Evolutionary conservation across 2,888 invertebrate genomes (phyloP).

Genomic region (Lepidochrysops patricia): DNA sequence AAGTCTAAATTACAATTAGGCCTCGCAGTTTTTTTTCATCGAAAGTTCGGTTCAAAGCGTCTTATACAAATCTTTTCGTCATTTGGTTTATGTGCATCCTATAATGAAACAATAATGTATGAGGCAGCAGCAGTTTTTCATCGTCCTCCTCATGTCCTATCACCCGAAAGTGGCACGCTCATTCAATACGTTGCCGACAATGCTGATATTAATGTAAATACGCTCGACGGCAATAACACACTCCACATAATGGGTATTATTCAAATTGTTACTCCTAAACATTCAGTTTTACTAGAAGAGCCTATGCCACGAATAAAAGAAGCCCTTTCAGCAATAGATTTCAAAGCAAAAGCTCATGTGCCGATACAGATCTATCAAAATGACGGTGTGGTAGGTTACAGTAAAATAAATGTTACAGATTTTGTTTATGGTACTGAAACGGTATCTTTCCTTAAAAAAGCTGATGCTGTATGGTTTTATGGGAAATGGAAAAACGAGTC

Average conservation of each 20-base stretch:
- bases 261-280: slow-evolving; percentile 21
- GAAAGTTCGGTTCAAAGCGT: slow-evolving; percentile 24
- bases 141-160: slow-evolving; percentile 25
- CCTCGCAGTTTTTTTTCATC: slow-evolving; percentile 25
- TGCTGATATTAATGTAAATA: slow-evolving; percentile 28
- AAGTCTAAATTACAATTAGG: slow-evolving; percentile 23
- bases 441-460: too few species aligned
- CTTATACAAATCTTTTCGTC: slow-evolving; percentile 25
- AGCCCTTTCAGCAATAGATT: slow-evolving; percentile 27
- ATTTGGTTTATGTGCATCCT: slow-evolving; percentile 28
- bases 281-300: slow-evolving; percentile 18
- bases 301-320: slow-evolving; percentile 17
- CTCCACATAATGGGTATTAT: slow-evolving; percentile 26
- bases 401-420: slow-evolving; percentile 25
- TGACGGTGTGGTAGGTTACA: slow-evolving; percentile 28
- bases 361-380: slow-evolving; percentile 31
- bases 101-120: slow-evolving; percentile 26
- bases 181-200: slow-evolving; percentile 28
- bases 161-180: slow-evolving; percentile 23
- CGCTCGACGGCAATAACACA: slow-evolving; percentile 24
- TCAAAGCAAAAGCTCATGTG: slow-evolving; percentile 31
- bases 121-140: slow-evolving; percentile 27
- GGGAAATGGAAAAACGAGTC: slow-evolving; percentile 29
- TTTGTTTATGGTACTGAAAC: slow-evolving; percentile 23
- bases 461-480: too few species aligned